Evolutionary conservation across 2,888 invertebrate species (phyloP).

Genomic region (Drosophila percnosoma): DNA sequence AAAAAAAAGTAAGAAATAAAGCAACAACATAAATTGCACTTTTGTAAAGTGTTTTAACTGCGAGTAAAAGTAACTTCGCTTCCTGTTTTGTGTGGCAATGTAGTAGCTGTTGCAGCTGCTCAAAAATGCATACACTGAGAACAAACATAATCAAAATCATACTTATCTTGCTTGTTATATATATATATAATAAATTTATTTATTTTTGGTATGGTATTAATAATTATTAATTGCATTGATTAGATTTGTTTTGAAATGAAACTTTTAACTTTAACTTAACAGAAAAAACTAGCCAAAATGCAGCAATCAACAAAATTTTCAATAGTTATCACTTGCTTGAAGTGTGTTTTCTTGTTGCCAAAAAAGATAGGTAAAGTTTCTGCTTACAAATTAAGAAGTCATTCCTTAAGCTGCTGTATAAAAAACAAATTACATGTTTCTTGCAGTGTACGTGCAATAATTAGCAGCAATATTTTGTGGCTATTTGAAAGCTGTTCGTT

Average conservation of each 20-base stretch:
- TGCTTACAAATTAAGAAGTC: neutral
- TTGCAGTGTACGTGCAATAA: slow-evolving; percentile 33
- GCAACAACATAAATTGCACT: neutral
- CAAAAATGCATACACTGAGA: neutral
- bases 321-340: neutral
- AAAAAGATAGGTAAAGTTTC: neutral
- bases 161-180: no score
- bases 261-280: neutral
- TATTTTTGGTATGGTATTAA: neutral
- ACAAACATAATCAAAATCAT: neutral
- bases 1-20: neutral
- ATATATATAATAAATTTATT: neutral
- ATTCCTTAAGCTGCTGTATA: neutral
- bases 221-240: neutral
- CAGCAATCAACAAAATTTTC: neutral
- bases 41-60: slow-evolving; percentile 13
- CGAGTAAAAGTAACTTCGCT: slow-evolving; percentile 57
- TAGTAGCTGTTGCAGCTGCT: slow-evolving; percentile 39
- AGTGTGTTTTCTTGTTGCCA: neutral
- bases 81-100: slow-evolving; percentile 53
- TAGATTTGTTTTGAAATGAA: neutral
- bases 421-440: neutral
- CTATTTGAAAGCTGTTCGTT: slow-evolving; percentile 65
- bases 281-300: neutral
- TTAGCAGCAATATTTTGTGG: slow-evolving; percentile 62